Base-by-base conservation (phyloP, 2,113 vertebrate species). In the Xenopus borealis region DNA sequence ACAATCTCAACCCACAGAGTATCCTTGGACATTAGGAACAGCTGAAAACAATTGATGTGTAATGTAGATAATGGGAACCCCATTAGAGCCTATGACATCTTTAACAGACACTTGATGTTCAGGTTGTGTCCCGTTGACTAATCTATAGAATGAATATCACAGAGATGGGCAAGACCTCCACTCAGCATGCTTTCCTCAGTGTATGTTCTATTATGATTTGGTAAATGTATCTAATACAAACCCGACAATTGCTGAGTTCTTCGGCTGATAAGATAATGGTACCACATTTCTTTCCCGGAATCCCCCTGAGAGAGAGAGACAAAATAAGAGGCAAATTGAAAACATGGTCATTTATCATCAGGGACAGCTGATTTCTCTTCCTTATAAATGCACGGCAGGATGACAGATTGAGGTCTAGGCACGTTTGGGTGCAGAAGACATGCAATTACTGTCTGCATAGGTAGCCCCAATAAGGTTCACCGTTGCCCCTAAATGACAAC, bases 201-300 rank as follows among this genome's bases (percentile, higher is more conserved):
- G 17, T 8, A n/a, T 55, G 16, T 6, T 55, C 7, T 7, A 8
- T 17, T 55, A n/a, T n/a, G 17, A 55, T 55, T n/a, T 55, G 7
- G 7, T n/a, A 13, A 50, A 16, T 50, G 11, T 50, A 55, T 55
- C 16, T 59, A 50, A 17, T 66, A 82, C 92, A 91, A 68, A 94
- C 93, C 86, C 93, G 86, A 72, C 93, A 94, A 78, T 94, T 94
- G 85, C 93, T 93, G 71, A 94, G 89, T 66, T 94, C 93, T 80
- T 94, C 93, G 0, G 91, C 92, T 20, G 89, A 88, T 78, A 94
- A 84, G 81, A 93, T 58, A 58, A 94, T 89, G 79, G 83, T 88
- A 72, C 93, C 93, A 64, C 93, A 94, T 46, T 90, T 91, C 86
- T 94, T 94, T 52, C 93, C 93, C 3, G 92, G 92, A 52, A 94